Base-by-base conservation (phyloP, 2,888 invertebrate species). In the Aphodius sticticus region DNA sequence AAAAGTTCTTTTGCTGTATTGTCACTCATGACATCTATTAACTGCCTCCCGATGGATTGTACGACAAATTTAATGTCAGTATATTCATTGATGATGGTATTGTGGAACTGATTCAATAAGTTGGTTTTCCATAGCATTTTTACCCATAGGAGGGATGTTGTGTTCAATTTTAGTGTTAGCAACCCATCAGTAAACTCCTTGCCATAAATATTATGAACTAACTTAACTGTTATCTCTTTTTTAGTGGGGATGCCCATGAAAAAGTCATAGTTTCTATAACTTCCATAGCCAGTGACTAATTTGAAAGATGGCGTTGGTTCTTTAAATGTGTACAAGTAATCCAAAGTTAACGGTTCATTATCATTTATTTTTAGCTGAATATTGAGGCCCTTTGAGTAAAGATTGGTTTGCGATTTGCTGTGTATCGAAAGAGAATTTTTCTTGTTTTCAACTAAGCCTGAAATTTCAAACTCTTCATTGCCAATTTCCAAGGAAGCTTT, bases 191-290 rank as follows among this genome's bases (percentile, higher is more conserved):
- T 36, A 0, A 76, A 81, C 69, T 83, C 80, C 76, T 81, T 76
- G 36, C 82, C 83, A 71, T 84, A 84, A 9, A 83, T 77, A 15
- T 81, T 82, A 70, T 84, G 83, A 2, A 78, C 78, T 15, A 84
- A 76, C 77, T 84, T 83, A 4, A 81, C 78, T 5, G 80, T 80
- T 12, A 85, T 82, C 81, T 85, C 84, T 35, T 81, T 78, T 74
- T 83, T 84, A 15, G 82, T 83, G 5, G 85, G 85, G 26, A 84
- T 79, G 12, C 84, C 84, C 4, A 81, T 80, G 69, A 83, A 84
- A 16, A 84, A 81, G 15, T 82, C 71, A 70, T 84, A 85, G 15
- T 79, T 82, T 75, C 83, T 81, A 76, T 79, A 80, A 69, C 80
- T 76, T 16, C 85, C 85, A 69, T 83, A 83, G 38, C 80, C 81